phyloP scores from a whole-genome alignment of 2,113 vertebrate genomes.

The Xyliphius kryptos region DNA sequence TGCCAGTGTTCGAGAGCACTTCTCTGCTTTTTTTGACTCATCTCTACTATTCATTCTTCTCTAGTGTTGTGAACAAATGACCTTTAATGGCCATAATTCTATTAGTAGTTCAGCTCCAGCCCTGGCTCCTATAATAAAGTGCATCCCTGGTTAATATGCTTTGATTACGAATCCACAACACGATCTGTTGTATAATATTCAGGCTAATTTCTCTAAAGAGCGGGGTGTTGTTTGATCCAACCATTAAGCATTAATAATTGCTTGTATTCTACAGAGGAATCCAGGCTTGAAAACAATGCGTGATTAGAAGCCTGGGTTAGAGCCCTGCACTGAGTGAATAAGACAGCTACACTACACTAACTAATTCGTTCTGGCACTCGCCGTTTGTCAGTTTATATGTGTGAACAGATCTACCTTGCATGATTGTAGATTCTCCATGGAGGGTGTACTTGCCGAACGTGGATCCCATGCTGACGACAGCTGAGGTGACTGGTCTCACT shows the following conservation, averaged over 20 bases:
- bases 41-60: too few relatives aligned
- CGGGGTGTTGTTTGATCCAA: constrained; percentile 25
- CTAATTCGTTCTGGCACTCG: too few relatives aligned
- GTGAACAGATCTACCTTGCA: constrained; percentile 1
- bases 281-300: constrained; percentile 23
- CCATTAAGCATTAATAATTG: constrained; percentile 40
- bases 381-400: constrained; percentile 26
- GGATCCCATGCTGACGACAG: constrained; percentile 63
- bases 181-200: constrained; percentile 30
- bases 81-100: constrained; percentile 15
- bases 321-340: constrained; percentile 7
- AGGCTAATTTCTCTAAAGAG: constrained; percentile 28
- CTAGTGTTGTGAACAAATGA: too few relatives aligned
- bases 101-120: constrained; percentile 13
- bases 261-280: constrained; percentile 31
- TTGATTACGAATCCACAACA: constrained; percentile 21
- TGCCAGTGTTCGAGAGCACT: too few relatives aligned
- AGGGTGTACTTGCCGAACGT: constrained; percentile 83
- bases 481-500: constrained; percentile 80
- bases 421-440: constrained; percentile 85
- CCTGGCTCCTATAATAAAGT: constrained; percentile 18
- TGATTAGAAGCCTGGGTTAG: constrained; percentile 26
- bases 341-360: constrained; percentile 18
- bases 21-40: too few relatives aligned
- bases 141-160: constrained; percentile 6